Evolutionary conservation across 1,140 invertebrate species (phyloP), one percentile per base, ranked within the genome.

Genomic region (Meloidogyne hapla): DNA sequence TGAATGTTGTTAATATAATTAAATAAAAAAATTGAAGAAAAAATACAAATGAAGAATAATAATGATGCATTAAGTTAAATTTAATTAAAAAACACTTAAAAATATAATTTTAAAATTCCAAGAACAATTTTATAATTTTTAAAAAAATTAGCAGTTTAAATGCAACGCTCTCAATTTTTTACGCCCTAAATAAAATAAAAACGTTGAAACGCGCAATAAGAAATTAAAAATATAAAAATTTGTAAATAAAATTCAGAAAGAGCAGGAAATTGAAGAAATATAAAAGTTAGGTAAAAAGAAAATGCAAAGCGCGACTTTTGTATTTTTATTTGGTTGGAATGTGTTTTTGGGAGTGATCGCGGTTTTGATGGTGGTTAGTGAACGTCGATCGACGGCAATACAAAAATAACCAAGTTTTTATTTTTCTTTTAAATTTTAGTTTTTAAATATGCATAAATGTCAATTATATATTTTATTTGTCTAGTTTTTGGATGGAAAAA

Each of bases 281-380:
- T 2, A 42, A 42, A 42, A 42, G 40, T 42, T 56, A n/a, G 48
- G 48, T 56, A 56, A 56, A 56, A 48, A 56, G n/a, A 8, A 33
- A 33, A n/a, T n/a, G n/a, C n/a, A n/a, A n/a, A n/a, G n/a, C n/a
- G 13, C 13, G n/a, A 56, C n/a, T 56, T 56, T 56, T 56, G 48
- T 56, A 56, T 56, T 56, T 56, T 56, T n/a, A n/a, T 56, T 56
- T 56, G 48, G n/a, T 56, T 56, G 48, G 48, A 56, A 56, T 56
- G 42, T 18, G 18, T 15, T 5, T n/a, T 56, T 13, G 48, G n/a
- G 3, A n/a, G n/a, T 4, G 48, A 56, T n/a, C n/a, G 48, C 33
- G 33, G 33, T 56, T 56, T 56, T 5, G 18, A 45, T 56, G 18
- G 18, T n/a, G 33, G 33, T 33, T 4, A 33, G 9, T 33, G 33